Percentiles rank a stretch among this genome's conserved stretches.
Evolutionary conservation across 2,888 invertebrate genomes (phyloP).

Genomic region (Amiota communis): DNA sequence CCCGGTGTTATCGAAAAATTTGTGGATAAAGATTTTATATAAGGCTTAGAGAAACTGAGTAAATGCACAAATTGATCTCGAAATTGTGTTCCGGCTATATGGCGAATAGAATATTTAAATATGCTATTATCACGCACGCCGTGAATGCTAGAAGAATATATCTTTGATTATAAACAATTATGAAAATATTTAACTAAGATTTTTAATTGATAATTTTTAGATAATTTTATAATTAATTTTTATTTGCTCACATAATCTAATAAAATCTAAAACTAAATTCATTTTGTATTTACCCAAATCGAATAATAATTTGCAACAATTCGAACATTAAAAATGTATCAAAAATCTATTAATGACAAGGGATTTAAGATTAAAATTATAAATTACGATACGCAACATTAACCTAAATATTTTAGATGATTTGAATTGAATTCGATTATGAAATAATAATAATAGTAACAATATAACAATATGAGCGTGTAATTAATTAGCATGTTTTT

Average conservation of each 20-base stretch:
- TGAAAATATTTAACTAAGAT: not conserved
- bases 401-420: conserved; percentile 46
- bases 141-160: no score
- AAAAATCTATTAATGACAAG: conserved; percentile 56
- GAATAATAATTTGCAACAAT: not conserved
- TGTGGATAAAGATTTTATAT: no score
- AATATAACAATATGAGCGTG: not conserved
- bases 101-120: no score
- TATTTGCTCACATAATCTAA: conserved; percentile 27
- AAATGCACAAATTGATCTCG: no score
- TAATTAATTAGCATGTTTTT: conserved; percentile 40
- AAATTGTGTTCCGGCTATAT: no score
- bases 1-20: no score
- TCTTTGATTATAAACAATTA: no score
- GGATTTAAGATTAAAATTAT: not conserved
- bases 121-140: no score
- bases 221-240: conserved; percentile 6
- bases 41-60: no score
- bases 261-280: not conserved
- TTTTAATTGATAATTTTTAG: not conserved
- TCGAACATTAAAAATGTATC: conserved; percentile 56
- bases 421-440: no score
- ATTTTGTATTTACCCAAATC: not conserved
- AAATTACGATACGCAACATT: conserved; percentile 47
- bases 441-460: no score